Evolutionary conservation across 2,113 vertebrate species (phyloP).

Genomic region (Tragelaphus strepsiceros): DNA sequence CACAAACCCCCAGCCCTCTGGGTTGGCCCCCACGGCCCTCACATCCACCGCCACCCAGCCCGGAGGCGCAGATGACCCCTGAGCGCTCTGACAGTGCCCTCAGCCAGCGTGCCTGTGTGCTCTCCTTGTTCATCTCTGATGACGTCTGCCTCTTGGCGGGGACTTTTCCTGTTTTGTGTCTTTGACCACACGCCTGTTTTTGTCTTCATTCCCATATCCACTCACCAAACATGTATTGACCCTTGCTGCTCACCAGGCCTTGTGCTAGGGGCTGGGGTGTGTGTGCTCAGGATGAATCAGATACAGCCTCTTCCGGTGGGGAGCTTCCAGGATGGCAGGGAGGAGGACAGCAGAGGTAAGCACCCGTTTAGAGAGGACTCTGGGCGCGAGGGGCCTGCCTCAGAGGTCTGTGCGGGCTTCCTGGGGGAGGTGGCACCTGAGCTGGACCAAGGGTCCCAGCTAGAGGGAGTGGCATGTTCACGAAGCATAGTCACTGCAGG

Average conservation of each 20-base stretch:
- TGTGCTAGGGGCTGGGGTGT: background rate
- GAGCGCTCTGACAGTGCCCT: background rate
- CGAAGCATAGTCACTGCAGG: background rate
- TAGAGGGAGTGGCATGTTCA: background rate
- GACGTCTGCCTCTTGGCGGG: background rate
- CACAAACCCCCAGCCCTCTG: background rate
- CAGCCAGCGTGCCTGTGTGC: rapidly evolving
- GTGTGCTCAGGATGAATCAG: background rate
- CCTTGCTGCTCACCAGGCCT: background rate
- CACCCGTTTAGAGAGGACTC: background rate
- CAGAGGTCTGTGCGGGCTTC: background rate
- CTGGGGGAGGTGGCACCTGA: background rate
- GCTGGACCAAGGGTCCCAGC: background rate
- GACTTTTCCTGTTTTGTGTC: background rate
- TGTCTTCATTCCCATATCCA: background rate
- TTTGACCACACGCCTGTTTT: background rate
- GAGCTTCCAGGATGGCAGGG: background rate
- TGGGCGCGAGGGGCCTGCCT: background rate
- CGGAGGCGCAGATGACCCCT: background rate
- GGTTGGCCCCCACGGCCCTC: background rate
- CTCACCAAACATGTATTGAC: background rate
- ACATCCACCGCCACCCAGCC: background rate
- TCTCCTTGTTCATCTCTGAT: background rate
- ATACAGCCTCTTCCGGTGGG: background rate
- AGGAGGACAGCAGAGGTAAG: background rate